Evolutionary conservation across 2,888 invertebrate species (phyloP).

Genomic region (Protodeltote pygarga): DNA sequence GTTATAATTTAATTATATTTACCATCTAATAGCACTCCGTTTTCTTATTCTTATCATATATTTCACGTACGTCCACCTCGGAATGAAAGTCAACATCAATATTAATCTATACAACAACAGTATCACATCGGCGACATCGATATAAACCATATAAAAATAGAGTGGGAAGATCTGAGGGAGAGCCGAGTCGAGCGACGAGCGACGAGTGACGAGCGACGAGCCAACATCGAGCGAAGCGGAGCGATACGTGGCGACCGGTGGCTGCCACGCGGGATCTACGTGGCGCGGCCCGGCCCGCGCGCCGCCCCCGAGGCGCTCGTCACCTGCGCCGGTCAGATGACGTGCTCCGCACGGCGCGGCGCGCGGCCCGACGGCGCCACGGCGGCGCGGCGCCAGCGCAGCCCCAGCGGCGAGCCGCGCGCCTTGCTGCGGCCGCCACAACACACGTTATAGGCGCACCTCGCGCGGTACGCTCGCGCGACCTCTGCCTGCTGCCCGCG

Average conservation of each 20-base stretch:
- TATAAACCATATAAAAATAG: conserved; percentile 40
- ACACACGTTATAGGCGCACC: conserved; percentile 45
- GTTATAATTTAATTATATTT: conserved; percentile 49
- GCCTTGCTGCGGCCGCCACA: conserved; percentile 65
- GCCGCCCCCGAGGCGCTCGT: background rate
- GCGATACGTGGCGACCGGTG: too few relatives aligned
- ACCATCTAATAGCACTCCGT: conserved; percentile 65
- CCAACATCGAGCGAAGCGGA: background rate
- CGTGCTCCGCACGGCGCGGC: conserved; percentile 54
- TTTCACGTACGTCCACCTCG: conserved; percentile 71
- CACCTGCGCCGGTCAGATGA: conserved; percentile 57
- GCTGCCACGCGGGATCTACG: too few relatives aligned
- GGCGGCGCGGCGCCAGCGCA: conserved; percentile 73
- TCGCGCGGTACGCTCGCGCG: conserved; percentile 28
- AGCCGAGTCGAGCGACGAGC: background rate
- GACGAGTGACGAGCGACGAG: background rate
- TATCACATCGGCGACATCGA: conserved; percentile 27
- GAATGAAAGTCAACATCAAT: conserved; percentile 45
- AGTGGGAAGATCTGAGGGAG: conserved; percentile 35
- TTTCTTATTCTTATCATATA: conserved; percentile 65
- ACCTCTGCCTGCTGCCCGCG: background rate
- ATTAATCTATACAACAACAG: conserved; percentile 30
- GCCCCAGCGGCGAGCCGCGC: conserved; percentile 64
- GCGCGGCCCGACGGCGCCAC: conserved; percentile 64
- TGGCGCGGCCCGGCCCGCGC: background rate